Conservation (phyloP, 2,113 vertebrate genomes). For the Poeciliopsis turrubarensis region DNA sequence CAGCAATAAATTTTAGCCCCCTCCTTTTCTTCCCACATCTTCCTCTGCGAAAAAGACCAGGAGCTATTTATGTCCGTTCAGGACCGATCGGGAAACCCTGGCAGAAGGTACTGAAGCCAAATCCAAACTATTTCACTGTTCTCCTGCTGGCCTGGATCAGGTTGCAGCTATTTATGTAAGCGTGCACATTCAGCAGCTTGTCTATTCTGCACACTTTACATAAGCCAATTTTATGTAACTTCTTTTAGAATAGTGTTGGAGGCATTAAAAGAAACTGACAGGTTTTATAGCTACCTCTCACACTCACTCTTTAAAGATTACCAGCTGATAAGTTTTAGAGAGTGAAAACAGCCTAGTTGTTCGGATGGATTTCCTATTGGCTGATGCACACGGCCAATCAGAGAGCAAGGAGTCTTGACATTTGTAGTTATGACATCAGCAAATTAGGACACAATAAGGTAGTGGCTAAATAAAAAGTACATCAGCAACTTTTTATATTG, state of each 20-base stretch:
- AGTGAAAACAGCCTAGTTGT: background rate
- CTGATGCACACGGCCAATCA: slow-evolving; percentile 41
- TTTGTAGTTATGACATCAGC: slow-evolving; percentile 34
- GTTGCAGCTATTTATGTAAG: slow-evolving; percentile 54
- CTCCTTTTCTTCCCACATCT: background rate
- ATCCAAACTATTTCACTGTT: slow-evolving; percentile 25
- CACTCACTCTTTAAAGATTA: slow-evolving; percentile 20
- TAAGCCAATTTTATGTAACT: slow-evolving; percentile 55
- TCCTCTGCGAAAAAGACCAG: background rate
- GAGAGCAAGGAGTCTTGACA: slow-evolving; percentile 23
- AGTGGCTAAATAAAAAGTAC: background rate
- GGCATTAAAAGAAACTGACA: background rate
- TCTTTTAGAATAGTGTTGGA: background rate
- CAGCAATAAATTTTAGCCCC: background rate
- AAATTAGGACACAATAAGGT: background rate
- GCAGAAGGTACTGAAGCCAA: slow-evolving; percentile 8
- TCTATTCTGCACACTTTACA: slow-evolving; percentile 50
- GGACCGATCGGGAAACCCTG: slow-evolving; percentile 1
- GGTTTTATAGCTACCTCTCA: slow-evolving; percentile 21
- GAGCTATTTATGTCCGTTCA: slow-evolving; percentile 5
- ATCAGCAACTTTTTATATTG: background rate
- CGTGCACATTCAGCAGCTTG: slow-evolving; percentile 12
- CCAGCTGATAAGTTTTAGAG: slow-evolving; percentile 12
- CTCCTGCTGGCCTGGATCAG: slow-evolving; percentile 11
- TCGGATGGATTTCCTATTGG: slow-evolving; percentile 46